These are phyloP conservation scores for Tarsius wallacei DNA, from an alignment of 2,797 vertebrate genomes.

Conservation along the genomic window DNA sequence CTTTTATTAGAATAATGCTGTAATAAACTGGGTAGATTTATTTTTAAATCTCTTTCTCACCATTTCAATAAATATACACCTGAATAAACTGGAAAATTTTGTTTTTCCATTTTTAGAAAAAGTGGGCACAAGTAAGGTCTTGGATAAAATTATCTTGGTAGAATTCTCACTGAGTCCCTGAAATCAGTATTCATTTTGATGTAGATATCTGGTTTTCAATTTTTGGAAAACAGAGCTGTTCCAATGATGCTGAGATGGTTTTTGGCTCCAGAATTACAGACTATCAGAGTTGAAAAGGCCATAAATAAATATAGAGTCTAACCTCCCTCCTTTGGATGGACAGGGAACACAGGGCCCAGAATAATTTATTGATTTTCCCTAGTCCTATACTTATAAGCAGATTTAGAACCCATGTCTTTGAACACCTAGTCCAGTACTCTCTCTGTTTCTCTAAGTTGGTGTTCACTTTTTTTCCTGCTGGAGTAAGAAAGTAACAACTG, in stretches of 20 bases:
- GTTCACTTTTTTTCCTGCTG: neutral
- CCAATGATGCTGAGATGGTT: neutral
- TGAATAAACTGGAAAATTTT: constrained; percentile 20
- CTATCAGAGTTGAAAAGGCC: neutral
- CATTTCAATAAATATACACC: constrained; percentile 4
- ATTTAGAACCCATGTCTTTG: neutral
- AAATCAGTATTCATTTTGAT: constrained; percentile 64
- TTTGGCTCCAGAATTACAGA: neutral
- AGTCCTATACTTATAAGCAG: neutral
- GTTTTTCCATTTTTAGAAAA: constrained; percentile 35
- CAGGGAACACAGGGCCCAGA: neutral
- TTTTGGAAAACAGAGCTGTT: constrained; percentile 59
- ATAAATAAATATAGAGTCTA: neutral
- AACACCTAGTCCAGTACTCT: neutral
- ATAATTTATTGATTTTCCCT: neutral
- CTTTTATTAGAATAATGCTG: constrained; percentile 36
- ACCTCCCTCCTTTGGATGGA: neutral
- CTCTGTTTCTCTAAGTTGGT: neutral
- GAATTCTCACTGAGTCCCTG: neutral
- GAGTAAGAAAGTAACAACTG: neutral
- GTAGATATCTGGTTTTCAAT: neutral
- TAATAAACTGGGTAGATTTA: neutral
- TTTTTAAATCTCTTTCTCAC: neutral
- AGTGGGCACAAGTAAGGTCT: neutral
- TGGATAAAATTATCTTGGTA: constrained; percentile 48